These are phyloP conservation scores for Balaenoptera acutorostrata DNA, from an alignment of 2,113 vertebrate species.

Conservation along the genomic window DNA sequence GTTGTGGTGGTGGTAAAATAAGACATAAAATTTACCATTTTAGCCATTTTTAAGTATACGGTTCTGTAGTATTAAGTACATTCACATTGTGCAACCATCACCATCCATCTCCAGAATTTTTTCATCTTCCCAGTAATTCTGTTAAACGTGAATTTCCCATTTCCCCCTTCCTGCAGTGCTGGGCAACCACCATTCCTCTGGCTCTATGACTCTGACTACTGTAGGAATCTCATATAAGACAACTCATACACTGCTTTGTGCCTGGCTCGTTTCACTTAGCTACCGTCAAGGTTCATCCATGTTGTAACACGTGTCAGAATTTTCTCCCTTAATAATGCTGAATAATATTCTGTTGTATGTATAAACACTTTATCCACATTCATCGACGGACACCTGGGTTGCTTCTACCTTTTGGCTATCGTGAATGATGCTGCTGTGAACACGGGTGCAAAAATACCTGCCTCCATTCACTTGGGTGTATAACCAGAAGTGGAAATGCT, in stretches of 20 bases:
- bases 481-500: not conserved
- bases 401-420: not conserved
- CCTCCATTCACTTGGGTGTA: not conserved
- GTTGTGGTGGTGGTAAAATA: not conserved
- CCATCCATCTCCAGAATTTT: not conserved
- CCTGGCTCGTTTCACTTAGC: not conserved
- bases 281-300: not conserved
- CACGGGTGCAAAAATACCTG: not conserved
- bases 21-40: not conserved
- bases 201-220: not conserved
- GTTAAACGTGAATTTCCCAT: not conserved
- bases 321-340: not conserved
- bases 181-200: not conserved
- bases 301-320: not conserved
- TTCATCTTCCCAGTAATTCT: not conserved
- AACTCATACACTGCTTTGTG: not conserved
- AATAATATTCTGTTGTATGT: not conserved
- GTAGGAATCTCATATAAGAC: not conserved
- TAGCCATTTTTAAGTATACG: not conserved
- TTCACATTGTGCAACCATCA: not conserved
- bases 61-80: not conserved
- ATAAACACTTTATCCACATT: not conserved
- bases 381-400: too few relatives aligned
- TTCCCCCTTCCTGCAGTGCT: rapidly evolving
- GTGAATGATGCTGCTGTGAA: not conserved